Percentiles rank a stretch among this genome's conserved stretches.
Evolutionary conservation across 1,140 invertebrate species (phyloP).

Genomic region (Drosophila trapezifrons): DNA sequence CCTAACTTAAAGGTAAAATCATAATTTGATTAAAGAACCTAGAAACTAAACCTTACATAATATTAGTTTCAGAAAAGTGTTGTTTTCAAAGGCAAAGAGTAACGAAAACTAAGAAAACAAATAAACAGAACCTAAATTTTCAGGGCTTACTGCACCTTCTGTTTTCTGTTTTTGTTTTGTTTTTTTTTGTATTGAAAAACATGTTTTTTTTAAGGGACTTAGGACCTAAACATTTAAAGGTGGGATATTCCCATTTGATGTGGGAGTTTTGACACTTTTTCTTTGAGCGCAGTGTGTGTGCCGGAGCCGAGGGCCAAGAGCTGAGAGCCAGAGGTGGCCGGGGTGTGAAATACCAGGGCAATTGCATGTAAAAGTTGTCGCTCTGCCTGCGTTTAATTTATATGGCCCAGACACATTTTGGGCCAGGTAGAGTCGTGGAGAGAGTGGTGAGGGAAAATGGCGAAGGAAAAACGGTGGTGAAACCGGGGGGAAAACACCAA

Average conservation of each 20-base stretch:
- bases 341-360: conserved; percentile 70
- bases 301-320: neutral
- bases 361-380: conserved; percentile 79
- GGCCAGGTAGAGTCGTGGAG: conserved; percentile 12
- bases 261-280: conserved; percentile 38
- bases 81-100: neutral
- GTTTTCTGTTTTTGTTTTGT: neutral
- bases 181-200: conserved; percentile 4
- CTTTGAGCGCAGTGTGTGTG: conserved; percentile 12
- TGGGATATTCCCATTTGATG: conserved; percentile 13
- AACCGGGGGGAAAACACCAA: neutral
- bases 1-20: too few species aligned
- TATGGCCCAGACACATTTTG: conserved; percentile 58
- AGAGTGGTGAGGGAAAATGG: neutral
- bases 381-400: conserved; percentile 76
- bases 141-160: neutral
- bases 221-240: conserved; percentile 10
- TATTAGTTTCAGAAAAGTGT: neutral
- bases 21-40: too few species aligned
- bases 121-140: neutral
- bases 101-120: neutral
- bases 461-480: neutral
- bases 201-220: neutral
- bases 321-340: neutral
- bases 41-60: neutral